Evolutionary conservation across 2,888 invertebrate genomes (phyloP), one percentile per base, ranked within the genome.

Genomic region (Rhimphoctona megacephalus): DNA sequence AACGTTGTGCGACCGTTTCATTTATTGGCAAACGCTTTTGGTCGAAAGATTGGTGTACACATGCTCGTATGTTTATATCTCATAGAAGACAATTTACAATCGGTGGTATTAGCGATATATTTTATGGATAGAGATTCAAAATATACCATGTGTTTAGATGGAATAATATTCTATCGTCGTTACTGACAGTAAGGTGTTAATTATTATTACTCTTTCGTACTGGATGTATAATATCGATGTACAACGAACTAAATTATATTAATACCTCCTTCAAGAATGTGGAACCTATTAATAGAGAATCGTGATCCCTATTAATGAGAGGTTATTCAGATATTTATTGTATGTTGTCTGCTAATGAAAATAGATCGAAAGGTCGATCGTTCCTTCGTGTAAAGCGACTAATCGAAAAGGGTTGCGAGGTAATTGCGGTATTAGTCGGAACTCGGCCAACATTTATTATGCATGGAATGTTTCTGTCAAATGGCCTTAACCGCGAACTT

Each of bases 401-500:
- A 7, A n/a, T 36, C 57, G 19, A 57, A 61, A 25, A 25, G n/a
- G 36, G 6, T 36, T 36, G 46, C 11, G 43, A 78, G 52, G 52
- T 79, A 39, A 57, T 70, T 70, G 70, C 36, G 78, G 78, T 54
- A 46, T 81, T 78, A 43, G 72, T 43, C 57, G 73, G 64, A 84
- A 81, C 61, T 84, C 64, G 81, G 84, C 69, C 69, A 79, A 85
- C 84, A 91, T 92, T 91, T 91, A 92, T 92, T 92, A 92, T 92
- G 90, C 90, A 92, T 88, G 88, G 88, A 57, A 46, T 25, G 76
- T n/a, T 82, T 81, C 92, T 88, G 91, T 92, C 91, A 91, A 92
- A 92, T 92, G 92, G 90, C 88, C 88, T 87, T 89, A 90, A 92
- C 93, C 93, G 88, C 92, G 90, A 86, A 86, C 87, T 82, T 76